Base-by-base conservation (phyloP, 2,888 invertebrate species). In the Xestoiulus laeticollis region DNA sequence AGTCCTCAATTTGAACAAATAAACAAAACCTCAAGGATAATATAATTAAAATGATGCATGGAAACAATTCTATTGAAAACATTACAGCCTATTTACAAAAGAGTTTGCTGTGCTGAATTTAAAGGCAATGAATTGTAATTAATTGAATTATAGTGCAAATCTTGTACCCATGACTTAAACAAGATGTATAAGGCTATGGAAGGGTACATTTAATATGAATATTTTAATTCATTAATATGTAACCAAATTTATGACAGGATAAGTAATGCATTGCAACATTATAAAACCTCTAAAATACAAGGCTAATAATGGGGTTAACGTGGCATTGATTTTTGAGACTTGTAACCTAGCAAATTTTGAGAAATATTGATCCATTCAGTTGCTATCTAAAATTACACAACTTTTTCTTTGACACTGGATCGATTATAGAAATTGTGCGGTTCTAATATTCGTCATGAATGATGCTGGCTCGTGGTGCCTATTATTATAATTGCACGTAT, bases 401-500 rank as follows among this genome's bases (percentile, higher is more conserved):
- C 26, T 68, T 68, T 68, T 68, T 68, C 68, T 68, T 68, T 68
- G 68, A 68, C 22, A 22, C 26, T 22, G 68, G n/a, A 68, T 68
- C 68, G 68, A 68, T 68, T 68, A 68, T 68, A 68, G 68, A 68
- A 26, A 68, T 12, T 68, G 68, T 26, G 68, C 68, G 26, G 68
- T 68, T 68, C n/a, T 68, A 26, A 68, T n/a, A 68, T 68, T 68
- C 68, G 68, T 22, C 26, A 26, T 26, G 68, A 68, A 68, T 68
- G 68, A 68, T 68, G 68, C 68, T 68, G 68, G 26, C 26, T 22
- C 68, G 68, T 68, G 68, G 68, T 68, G 26, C 68, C 68, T 68
- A 68, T 68, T 68, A 68, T 68, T 68, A 68, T 68, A 68, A 68
- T 68, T 68, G 68, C 68, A 68, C 68, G 22, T 68, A 68, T 68